Percentiles rank a stretch among this genome's conserved stretches.
These are phyloP conservation scores for Cranoglanis bouderius DNA, from an alignment of 2,113 vertebrate genomes.

Conservation along the genomic window DNA sequence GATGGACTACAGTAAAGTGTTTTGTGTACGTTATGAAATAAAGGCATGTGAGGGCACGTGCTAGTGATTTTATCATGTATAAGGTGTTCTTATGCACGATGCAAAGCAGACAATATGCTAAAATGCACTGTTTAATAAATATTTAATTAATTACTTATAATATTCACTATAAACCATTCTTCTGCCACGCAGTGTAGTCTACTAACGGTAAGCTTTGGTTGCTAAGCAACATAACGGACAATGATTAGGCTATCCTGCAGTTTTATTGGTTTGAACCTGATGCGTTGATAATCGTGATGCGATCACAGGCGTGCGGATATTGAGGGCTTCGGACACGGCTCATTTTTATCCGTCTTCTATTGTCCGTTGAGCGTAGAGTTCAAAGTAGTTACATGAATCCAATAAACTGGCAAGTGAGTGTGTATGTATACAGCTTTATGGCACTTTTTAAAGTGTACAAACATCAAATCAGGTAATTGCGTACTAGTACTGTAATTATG, in stretches of 20 bases:
- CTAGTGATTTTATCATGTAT: background rate
- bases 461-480: slow-evolving; percentile 77
- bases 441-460: slow-evolving; percentile 86
- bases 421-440: slow-evolving; percentile 76
- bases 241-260: background rate
- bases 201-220: background rate
- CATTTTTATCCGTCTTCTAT: background rate
- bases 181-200: background rate
- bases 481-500: slow-evolving; percentile 80
- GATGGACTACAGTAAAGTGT: background rate
- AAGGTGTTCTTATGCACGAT: background rate
- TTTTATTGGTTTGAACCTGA: background rate
- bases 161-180: background rate
- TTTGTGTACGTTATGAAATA: background rate
- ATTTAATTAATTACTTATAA: background rate
- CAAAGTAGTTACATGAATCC: background rate
- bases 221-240: background rate
- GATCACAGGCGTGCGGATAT: background rate
- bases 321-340: background rate
- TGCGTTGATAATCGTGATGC: background rate
- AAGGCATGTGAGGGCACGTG: background rate
- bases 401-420: slow-evolving; percentile 30
- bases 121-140: background rate
- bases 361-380: background rate
- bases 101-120: background rate